Conservation (phyloP, 2,888 invertebrate genomes). For the Nemoura dubitans region DNA sequence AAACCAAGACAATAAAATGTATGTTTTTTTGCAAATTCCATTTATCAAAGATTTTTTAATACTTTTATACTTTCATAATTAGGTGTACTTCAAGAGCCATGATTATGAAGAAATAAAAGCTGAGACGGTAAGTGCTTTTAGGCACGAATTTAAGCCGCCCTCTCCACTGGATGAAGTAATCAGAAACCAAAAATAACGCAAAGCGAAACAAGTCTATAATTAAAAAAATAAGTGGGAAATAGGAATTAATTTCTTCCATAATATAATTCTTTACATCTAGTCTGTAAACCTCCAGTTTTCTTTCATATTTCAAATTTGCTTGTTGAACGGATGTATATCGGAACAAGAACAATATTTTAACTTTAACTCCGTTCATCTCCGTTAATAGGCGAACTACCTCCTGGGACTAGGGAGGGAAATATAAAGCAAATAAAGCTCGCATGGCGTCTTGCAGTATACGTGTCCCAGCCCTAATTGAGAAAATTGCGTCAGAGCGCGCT, state of each 20-base stretch:
- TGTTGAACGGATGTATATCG: not conserved
- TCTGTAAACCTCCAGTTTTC: not conserved
- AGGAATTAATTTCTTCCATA: not conserved
- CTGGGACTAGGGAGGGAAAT: not conserved
- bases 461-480: not conserved
- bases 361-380: not conserved
- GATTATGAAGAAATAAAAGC: not conserved
- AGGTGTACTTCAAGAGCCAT: not conserved
- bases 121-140: not conserved
- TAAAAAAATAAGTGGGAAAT: slow-evolving; percentile 23
- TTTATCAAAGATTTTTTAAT: not conserved
- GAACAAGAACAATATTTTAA: not conserved
- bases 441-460: not conserved
- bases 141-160: not conserved
- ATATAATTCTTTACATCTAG: not conserved
- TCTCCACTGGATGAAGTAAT: not conserved
- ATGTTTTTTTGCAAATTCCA: not conserved
- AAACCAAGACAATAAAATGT: not conserved
- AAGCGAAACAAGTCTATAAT: not conserved
- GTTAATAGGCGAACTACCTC: not conserved
- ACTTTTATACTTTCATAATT: not conserved
- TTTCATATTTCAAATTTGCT: not conserved
- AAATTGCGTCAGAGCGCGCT: not conserved
- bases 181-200: slow-evolving; percentile 9
- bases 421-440: not conserved